These are phyloP conservation scores for Callionymus lyra DNA, from an alignment of 2,113 vertebrate species.

Conservation along the genomic window DNA sequence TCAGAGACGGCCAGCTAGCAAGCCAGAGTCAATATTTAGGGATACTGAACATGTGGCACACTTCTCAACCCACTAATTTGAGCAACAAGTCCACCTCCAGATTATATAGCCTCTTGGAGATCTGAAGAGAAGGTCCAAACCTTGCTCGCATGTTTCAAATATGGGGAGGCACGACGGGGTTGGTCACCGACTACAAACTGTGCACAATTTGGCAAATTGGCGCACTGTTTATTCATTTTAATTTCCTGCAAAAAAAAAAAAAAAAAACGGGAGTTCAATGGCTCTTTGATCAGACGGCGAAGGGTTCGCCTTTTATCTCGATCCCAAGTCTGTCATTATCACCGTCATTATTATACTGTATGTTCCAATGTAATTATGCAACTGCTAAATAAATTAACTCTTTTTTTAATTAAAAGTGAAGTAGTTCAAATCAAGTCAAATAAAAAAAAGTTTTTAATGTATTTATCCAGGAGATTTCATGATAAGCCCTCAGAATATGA, in stretches of 20 bases:
- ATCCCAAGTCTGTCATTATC: constrained; percentile 21
- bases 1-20: constrained; percentile 77
- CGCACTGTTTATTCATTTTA: constrained; percentile 48
- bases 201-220: constrained; percentile 45
- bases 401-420: too few species aligned
- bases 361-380: too few species aligned
- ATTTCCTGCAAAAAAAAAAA: constrained; percentile 44
- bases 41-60: constrained; percentile 81
- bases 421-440: too few species aligned
- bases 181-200: constrained; percentile 30
- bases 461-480: too few species aligned
- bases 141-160: constrained; percentile 43
- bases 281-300: constrained; percentile 31
- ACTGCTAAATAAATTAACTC: too few species aligned
- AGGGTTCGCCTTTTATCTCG: constrained; percentile 16
- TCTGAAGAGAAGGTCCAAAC: constrained; percentile 52
- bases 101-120: constrained; percentile 71
- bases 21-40: constrained; percentile 88
- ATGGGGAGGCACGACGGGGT: constrained; percentile 32
- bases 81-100: constrained; percentile 72
- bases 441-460: too few species aligned
- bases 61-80: constrained; percentile 81
- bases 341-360: constrained; percentile 3
- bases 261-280: constrained; percentile 6
- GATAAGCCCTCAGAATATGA: too few species aligned